Conservation (phyloP, 2,113 vertebrate genomes). For the Poeciliopsis prolifica region DNA sequence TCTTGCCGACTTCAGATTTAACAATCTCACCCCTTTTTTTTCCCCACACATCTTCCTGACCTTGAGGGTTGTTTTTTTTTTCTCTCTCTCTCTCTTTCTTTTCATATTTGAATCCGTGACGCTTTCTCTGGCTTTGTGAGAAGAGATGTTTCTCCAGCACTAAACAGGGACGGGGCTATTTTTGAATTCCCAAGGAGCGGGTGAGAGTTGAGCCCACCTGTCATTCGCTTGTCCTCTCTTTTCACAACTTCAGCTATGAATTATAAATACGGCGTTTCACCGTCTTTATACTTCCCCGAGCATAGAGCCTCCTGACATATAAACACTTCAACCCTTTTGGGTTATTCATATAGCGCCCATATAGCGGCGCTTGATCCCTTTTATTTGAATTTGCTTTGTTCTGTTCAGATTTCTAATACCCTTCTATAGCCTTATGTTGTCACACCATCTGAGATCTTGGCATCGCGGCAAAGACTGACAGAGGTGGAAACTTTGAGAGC, state of each 20-base stretch:
- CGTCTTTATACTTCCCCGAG: constrained; percentile 43
- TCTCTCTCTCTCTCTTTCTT: not conserved
- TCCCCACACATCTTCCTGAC: constrained; percentile 39
- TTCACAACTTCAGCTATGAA: constrained; percentile 66
- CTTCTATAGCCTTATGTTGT: constrained; percentile 15
- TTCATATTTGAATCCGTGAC: constrained; percentile 2
- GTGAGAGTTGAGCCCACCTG: constrained; percentile 47
- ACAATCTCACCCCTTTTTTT: constrained; percentile 29
- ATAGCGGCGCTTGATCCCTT: constrained; percentile 57
- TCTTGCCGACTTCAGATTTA: constrained; percentile 54
- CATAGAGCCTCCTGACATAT: constrained; percentile 13
- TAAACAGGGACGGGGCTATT: constrained; percentile 22
- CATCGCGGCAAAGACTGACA: constrained; percentile 31
- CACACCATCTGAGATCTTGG: constrained; percentile 25
- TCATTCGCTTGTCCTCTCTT: constrained; percentile 56
- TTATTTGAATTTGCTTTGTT: constrained; percentile 76
- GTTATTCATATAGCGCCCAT: constrained; percentile 71
- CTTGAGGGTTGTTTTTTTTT: constrained; percentile 38
- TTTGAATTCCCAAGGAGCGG: constrained; percentile 41
- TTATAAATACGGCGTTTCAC: constrained; percentile 61
- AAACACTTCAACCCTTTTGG: constrained; percentile 46
- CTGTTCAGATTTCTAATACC: constrained; percentile 17
- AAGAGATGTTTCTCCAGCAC: constrained; percentile 25
- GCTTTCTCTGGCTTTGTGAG: constrained; percentile 32
- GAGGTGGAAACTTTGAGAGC: constrained; percentile 35